A percentile compares a stretch with the other conserved stretches of the same genome.
These are phyloP conservation scores for Apodemia hepburni DNA, from an alignment of 2,888 invertebrate genomes.

Conservation along the genomic window DNA sequence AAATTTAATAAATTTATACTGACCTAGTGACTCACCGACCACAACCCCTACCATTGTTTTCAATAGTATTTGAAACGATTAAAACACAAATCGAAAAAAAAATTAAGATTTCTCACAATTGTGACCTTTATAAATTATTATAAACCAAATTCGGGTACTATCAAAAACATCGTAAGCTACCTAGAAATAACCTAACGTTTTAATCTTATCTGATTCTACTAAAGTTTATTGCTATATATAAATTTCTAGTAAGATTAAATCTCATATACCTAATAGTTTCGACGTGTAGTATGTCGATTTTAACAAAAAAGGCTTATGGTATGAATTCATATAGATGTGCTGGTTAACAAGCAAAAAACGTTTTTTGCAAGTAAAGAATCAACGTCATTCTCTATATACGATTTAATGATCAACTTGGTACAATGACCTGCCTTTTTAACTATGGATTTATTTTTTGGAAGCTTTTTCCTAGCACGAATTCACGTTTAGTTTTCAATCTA, in stretches of 20 bases:
- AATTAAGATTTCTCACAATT: not conserved
- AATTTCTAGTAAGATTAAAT: not conserved
- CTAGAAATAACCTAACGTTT: not conserved
- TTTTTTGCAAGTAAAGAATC: not conserved
- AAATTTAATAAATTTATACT: constrained; percentile 1
- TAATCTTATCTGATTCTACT: not conserved
- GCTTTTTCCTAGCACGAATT: no score
- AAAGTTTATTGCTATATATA: not conserved
- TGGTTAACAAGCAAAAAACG: not conserved
- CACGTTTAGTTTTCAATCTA: no score
- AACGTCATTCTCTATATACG: not conserved
- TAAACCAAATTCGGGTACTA: not conserved
- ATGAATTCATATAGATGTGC: not conserved
- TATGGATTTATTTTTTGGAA: no score
- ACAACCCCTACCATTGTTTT: constrained; percentile 20
- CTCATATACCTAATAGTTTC: not conserved
- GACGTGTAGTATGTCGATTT: not conserved
- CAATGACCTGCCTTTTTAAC: no score
- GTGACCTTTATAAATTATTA: not conserved
- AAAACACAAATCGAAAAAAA: not conserved
- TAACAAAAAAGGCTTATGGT: not conserved
- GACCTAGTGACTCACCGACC: constrained; percentile 7
- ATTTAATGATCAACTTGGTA: no score
- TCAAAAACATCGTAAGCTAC: not conserved
- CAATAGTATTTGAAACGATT: not conserved